These are phyloP conservation scores for Medauroidea extradentata DNA, from an alignment of 1,140 invertebrate species.

Conservation along the genomic window DNA sequence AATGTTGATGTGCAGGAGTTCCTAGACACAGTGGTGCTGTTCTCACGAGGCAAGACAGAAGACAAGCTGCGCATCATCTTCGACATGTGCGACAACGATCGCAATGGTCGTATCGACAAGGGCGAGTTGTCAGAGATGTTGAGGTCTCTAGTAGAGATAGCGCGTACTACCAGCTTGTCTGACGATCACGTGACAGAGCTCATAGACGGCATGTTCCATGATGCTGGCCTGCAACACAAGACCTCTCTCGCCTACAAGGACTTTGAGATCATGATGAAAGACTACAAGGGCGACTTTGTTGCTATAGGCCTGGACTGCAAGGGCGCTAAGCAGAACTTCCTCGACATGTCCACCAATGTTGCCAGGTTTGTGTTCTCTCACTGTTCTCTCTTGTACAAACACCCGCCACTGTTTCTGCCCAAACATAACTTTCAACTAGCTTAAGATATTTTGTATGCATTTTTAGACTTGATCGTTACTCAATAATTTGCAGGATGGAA, in stretches of 20 bases:
- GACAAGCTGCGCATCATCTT: conserved; percentile 96
- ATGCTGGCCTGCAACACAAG: conserved; percentile 87
- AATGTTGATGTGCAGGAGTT: conserved; percentile 83
- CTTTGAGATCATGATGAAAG: conserved; percentile 94
- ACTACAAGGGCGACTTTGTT: conserved; percentile 94
- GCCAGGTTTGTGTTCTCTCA: conserved; percentile 52
- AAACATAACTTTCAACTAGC: too few species aligned
- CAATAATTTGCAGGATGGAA: too few species aligned
- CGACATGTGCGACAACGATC: conserved; percentile 97
- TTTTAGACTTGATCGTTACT: too few species aligned
- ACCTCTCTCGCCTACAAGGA: conserved; percentile 91
- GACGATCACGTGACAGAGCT: conserved; percentile 88
- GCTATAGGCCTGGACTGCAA: conserved; percentile 95
- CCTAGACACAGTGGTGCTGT: conserved; percentile 90
- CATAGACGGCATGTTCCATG: conserved; percentile 92
- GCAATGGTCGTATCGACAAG: conserved; percentile 93
- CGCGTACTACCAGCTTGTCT: conserved; percentile 82
- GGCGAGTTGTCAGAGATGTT: conserved; percentile 91
- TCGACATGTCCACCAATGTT: conserved; percentile 91
- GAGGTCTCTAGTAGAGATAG: conserved; percentile 91
- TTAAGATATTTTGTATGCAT: too few species aligned
- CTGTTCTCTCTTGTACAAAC: neutral
- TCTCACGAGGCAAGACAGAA: conserved; percentile 87
- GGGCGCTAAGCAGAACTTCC: conserved; percentile 92
- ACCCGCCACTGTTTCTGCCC: neutral